Evolutionary conservation across 2,888 invertebrate species (phyloP).

Genomic region (Chrysolina haemoptera): DNA sequence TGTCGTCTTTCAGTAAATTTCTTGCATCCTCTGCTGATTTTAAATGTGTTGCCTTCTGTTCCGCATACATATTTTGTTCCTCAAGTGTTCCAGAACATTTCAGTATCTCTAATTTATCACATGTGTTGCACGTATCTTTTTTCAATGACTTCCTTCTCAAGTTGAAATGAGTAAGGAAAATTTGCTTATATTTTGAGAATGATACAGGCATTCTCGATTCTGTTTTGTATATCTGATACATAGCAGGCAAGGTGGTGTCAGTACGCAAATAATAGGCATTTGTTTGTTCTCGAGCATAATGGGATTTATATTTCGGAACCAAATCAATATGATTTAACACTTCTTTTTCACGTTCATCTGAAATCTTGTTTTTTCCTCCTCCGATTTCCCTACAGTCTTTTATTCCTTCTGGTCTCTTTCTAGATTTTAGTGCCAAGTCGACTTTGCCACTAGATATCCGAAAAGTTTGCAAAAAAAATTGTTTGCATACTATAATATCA

Average conservation of each 20-base stretch:
- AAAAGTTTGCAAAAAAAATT: constrained; percentile 28
- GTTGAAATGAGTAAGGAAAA: constrained; percentile 18
- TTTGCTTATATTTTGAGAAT: constrained; percentile 23
- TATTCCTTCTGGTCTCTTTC: constrained; percentile 19
- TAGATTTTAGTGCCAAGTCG: constrained; percentile 21
- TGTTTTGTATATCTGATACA: constrained; percentile 27
- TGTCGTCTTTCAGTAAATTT: constrained; percentile 38
- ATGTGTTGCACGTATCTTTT: constrained; percentile 37
- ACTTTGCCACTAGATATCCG: constrained; percentile 24
- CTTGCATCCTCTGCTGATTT: constrained; percentile 35
- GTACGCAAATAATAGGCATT: constrained; percentile 23
- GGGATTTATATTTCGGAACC: constrained; percentile 29
- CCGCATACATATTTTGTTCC: constrained; percentile 30
- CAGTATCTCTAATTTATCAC: constrained; percentile 27
- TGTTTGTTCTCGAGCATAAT: constrained; percentile 29
- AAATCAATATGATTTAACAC: constrained; percentile 20
- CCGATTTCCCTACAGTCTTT: constrained; percentile 25
- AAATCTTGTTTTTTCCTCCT: constrained; percentile 26
- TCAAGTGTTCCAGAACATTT: constrained; percentile 25
- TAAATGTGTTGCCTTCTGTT: constrained; percentile 31
- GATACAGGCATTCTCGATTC: constrained; percentile 20
- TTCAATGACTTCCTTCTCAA: constrained; percentile 20
- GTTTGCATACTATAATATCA: constrained; percentile 27
- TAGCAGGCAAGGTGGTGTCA: constrained; percentile 27
- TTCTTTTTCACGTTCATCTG: constrained; percentile 22